Conservation (phyloP, 37 sponge, comb jelly and placozoan species). For the Amphimedon queenslandica region DNA sequence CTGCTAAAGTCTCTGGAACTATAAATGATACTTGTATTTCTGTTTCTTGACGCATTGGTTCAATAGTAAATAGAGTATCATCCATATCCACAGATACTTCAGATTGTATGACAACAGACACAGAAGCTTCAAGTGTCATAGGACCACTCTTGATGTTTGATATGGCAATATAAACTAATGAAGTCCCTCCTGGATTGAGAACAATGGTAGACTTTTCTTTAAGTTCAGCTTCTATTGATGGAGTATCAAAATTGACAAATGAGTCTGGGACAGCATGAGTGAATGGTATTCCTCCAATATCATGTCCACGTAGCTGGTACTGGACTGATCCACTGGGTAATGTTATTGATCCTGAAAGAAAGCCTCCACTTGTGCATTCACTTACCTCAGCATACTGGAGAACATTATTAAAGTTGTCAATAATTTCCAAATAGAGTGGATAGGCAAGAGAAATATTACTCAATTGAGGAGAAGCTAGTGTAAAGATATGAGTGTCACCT, state of each 20-base stretch:
- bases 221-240: not conserved
- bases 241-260: not conserved
- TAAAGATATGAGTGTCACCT: not conserved
- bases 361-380: not conserved
- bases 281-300: not conserved
- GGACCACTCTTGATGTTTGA: not conserved
- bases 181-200: not conserved
- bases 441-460: not conserved
- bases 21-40: not conserved
- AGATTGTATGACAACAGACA: not conserved
- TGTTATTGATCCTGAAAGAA: not conserved
- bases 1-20: not conserved
- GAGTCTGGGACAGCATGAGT: not conserved
- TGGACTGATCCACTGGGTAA: not conserved
- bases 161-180: not conserved
- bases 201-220: not conserved
- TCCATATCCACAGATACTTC: not conserved
- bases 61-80: not conserved
- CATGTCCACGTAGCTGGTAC: not conserved
- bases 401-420: conserved; percentile 1
- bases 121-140: not conserved
- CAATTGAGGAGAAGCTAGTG: not conserved
- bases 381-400: not conserved
- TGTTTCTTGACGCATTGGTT: not conserved
- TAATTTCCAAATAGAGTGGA: not conserved